Base-by-base conservation (phyloP, 2,113 vertebrate genomes). In the Phasianus colchicus region DNA sequence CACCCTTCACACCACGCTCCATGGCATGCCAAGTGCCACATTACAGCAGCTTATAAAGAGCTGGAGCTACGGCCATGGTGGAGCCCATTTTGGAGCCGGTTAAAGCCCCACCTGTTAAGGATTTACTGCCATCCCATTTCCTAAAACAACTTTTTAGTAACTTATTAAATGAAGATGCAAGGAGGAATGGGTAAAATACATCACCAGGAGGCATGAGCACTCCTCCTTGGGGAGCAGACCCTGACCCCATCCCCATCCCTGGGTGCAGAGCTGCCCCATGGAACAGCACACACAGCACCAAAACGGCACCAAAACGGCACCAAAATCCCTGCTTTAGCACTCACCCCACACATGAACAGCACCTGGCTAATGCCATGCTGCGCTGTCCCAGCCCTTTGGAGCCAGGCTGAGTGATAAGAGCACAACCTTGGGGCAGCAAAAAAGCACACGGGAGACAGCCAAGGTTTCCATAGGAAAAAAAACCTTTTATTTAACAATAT, bases 401-500 rank as follows among this genome's bases (percentile, higher is more conserved):
- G 32, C 27, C 50, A 42, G 38, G 75, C 69, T 34, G 45, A 0
- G 2, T 7, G 42, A 76, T 60, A 70, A 36, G 52, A 61, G 72
- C 55, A 69, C 50, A 67, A 67, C 42, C 38, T 24, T 36, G 54
- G 50, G 69, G 78, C 65, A 81, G 34, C 67, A 88, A 95, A 65
- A 88, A 96, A 94, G 78, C 83, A 96, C 86, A 95, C 90, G 2
- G 93, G 81, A 97, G 83, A 96, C 96, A 38, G 78, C 43, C 11
- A 13, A 0, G 80, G 95, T 95, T 98, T 98, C 98, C 98, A 98
- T 98, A 98, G 98, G 98, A 99, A 99, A 97, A 98, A 98, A 97
- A 97, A 29, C 52, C 91, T 94, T 99, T 98, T 98, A 98, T 98
- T 99, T 98, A 98, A 98, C 98, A 98, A 98, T 98, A 98, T 98